These are phyloP conservation scores for Triops longicaudatus DNA, from an alignment of 1,140 invertebrate species.

Conservation along the genomic window DNA sequence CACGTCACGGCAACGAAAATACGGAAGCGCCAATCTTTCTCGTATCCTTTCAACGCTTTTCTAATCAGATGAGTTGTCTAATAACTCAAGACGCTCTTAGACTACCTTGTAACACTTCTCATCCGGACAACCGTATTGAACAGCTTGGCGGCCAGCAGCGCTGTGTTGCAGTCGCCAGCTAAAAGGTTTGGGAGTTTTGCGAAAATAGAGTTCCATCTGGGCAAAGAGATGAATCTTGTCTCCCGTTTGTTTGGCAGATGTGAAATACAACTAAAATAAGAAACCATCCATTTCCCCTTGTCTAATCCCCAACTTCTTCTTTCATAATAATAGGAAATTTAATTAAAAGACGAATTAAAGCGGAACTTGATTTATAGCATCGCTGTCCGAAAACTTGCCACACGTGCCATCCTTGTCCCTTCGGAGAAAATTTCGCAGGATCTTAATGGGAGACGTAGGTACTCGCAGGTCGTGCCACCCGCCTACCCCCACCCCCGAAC, in stretches of 20 bases:
- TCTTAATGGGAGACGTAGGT: too few relatives aligned
- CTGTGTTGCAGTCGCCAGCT: constrained; percentile 89
- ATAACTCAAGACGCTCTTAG: not conserved
- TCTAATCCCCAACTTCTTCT: too few relatives aligned
- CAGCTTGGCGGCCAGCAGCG: constrained; percentile 53
- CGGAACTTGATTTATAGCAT: too few relatives aligned
- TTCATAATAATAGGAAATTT: not conserved
- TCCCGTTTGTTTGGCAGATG: constrained; percentile 41
- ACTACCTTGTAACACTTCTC: constrained; percentile 21
- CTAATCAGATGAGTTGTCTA: too few relatives aligned
- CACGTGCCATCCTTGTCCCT: too few relatives aligned
- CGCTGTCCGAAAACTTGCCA: too few relatives aligned
- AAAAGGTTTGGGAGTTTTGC: constrained; percentile 76
- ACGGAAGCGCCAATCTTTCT: too few relatives aligned
- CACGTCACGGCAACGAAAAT: too few relatives aligned
- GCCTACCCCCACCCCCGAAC: too few relatives aligned
- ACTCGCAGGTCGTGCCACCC: too few relatives aligned
- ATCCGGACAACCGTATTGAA: constrained; percentile 44
- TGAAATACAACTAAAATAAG: constrained; percentile 42
- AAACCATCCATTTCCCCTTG: not conserved
- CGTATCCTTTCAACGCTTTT: too few relatives aligned
- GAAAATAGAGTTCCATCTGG: constrained; percentile 82
- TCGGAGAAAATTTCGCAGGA: too few relatives aligned
- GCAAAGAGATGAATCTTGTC: constrained; percentile 59
- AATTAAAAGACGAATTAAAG: not conserved